These are phyloP conservation scores for Enteromius treurensis DNA, from an alignment of 2,797 vertebrate species.

Conservation along the genomic window DNA sequence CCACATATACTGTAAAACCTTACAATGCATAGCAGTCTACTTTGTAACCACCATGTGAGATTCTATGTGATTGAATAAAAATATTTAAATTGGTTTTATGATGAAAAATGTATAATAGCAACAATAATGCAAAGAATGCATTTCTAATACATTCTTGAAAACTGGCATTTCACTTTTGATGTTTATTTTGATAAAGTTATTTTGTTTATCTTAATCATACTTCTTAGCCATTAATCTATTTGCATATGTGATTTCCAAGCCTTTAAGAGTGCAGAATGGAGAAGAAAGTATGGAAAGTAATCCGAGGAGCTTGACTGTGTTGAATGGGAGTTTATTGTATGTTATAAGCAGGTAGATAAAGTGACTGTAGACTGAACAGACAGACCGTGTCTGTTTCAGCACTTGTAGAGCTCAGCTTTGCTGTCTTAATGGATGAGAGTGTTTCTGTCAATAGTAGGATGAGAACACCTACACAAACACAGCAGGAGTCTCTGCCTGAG, in stretches of 20 bases:
- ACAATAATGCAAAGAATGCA: not conserved
- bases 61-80: not conserved
- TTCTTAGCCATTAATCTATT: not conserved
- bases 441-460: constrained; percentile 24
- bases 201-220: not conserved
- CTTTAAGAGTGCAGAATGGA: not conserved
- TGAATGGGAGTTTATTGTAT: constrained; percentile 9
- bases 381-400: constrained; percentile 21
- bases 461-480: constrained; percentile 44
- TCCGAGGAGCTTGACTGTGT: constrained; percentile 8
- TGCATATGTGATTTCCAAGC: constrained; percentile 12
- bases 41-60: too few relatives aligned
- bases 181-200: not conserved
- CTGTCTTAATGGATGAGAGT: constrained; percentile 2
- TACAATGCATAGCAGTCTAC: too few relatives aligned
- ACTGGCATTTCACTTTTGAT: not conserved
- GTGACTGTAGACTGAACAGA: not conserved
- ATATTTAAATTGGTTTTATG: not conserved
- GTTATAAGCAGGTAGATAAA: constrained; percentile 18
- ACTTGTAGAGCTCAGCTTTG: constrained; percentile 37
- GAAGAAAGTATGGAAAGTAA: not conserved
- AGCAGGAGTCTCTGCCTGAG: constrained; percentile 40
- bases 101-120: not conserved
- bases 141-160: not conserved
- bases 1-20: not conserved